Evolutionary conservation across 2,888 invertebrate genomes (phyloP).

Genomic region (Dolichopus griseipennis): DNA sequence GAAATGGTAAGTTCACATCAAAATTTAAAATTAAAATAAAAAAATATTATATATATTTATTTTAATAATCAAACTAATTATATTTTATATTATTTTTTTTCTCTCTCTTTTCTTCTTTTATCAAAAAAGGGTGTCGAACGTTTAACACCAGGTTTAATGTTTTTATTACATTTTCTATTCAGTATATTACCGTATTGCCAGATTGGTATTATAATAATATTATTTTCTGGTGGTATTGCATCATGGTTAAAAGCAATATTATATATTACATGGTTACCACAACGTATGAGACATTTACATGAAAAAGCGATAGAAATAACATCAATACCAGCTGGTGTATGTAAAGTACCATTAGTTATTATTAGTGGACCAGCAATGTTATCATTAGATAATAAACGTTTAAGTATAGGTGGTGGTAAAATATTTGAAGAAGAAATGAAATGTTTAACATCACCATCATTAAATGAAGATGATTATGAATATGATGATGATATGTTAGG

Average conservation of each 20-base stretch:
- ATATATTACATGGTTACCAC: constrained; percentile 31
- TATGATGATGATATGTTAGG: constrained; percentile 18
- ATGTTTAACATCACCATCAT: not conserved
- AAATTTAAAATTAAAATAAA: not conserved
- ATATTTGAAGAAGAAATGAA: not conserved
- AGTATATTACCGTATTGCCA: constrained; percentile 48
- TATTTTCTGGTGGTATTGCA: constrained; percentile 45
- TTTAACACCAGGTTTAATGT: constrained; percentile 42
- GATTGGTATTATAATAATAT: constrained; percentile 43
- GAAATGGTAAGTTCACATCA: constrained; percentile 50
- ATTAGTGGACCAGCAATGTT: not conserved
- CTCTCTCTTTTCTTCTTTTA: no score
- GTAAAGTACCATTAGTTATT: not conserved
- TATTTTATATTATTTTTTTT: not conserved
- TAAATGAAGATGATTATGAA: constrained; percentile 9
- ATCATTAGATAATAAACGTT: not conserved
- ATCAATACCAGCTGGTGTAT: not conserved
- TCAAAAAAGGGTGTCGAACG: constrained; percentile 34
- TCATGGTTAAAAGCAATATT: constrained; percentile 38
- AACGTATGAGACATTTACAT: constrained; percentile 22
- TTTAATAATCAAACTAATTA: not conserved
- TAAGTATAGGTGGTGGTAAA: constrained; percentile 1
- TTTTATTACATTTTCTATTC: constrained; percentile 45
- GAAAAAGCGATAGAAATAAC: constrained; percentile 24
- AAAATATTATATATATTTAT: not conserved